Evolutionary conservation across 2,888 invertebrate species (phyloP).

Genomic region (Harmothoe impar): DNA sequence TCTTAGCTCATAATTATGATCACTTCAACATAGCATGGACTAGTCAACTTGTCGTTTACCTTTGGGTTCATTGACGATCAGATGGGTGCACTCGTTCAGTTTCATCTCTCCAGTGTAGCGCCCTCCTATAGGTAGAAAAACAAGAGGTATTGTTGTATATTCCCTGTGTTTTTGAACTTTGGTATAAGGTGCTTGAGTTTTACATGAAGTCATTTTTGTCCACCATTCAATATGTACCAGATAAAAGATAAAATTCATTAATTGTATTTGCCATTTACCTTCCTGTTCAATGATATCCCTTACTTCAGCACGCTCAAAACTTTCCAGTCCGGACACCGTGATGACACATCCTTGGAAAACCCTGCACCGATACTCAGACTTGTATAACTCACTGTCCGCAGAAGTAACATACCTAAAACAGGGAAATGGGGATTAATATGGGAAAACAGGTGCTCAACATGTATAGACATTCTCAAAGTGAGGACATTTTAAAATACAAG

Average conservation of each 20-base stretch:
- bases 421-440: too few relatives aligned
- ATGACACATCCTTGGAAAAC: constrained; percentile 91
- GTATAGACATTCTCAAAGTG: too few relatives aligned
- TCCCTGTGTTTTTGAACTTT: not conserved
- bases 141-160: not conserved
- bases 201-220: too few relatives aligned
- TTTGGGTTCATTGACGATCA: constrained; percentile 85
- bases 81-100: constrained; percentile 85
- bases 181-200: too few relatives aligned
- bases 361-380: constrained; percentile 86
- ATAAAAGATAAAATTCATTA: too few relatives aligned
- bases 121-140: constrained; percentile 85
- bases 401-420: not conserved
- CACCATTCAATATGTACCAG: too few relatives aligned
- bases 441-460: too few relatives aligned
- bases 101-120: constrained; percentile 85
- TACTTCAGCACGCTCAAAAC: constrained; percentile 87
- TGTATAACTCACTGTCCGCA: not conserved
- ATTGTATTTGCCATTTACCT: constrained; percentile 86
- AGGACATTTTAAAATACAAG: too few relatives aligned
- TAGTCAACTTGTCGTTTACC: too few relatives aligned
- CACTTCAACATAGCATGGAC: too few relatives aligned
- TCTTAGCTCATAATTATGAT: too few relatives aligned
- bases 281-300: constrained; percentile 88
- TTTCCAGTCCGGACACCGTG: constrained; percentile 90